Evolutionary conservation across 2,113 vertebrate genomes (phyloP), one percentile per base, ranked within the genome.

Genomic region (Nesogale talazaci): DNA sequence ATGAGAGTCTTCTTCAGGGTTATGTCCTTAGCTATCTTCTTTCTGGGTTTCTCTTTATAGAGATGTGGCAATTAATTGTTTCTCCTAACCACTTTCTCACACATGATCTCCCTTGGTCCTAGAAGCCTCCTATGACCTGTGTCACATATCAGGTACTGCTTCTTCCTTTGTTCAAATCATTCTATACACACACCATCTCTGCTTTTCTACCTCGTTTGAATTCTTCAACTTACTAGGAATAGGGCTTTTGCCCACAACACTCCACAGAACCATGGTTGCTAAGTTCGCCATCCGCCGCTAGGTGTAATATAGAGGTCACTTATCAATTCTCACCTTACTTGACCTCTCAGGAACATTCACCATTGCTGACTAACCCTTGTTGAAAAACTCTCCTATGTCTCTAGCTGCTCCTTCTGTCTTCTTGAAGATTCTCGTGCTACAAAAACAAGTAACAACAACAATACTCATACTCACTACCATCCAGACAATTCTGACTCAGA

Each of bases 261-360:
- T 92, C n/a, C 63, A 92, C 6, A 84, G 74, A 93, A 80, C 27
- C 67, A 65, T 20, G 59, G 16, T 69, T 89, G 36, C 74, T 69
- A 86, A 79, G 72, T 70, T 88, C 34, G 14, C 9, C 46, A 11
- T 52, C 46, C 46, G 14, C 46, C 10, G 46, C 82, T 86, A 63
- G 12, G 31, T 36, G 90, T 52, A 93, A 90, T 67, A 76, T 11
- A 56, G 10, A 31, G 25, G 77, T 92, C 61, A 92, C 25, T 77
- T 95, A 85, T 95, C 72, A 40, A 83, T 85, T 82, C 31, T 94
- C 27, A 83, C 70, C n/a, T 83, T 34, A 84, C 14, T 83, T 75
- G 46, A 52, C 46, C 46, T 52, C 46, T 52, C 46, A 52, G 46
- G 46, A 52, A 52, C 46, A 52, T 52, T 52, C 46, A 10, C 46